Evolutionary conservation across 1,140 invertebrate species (phyloP), one percentile per base, ranked within the genome.

Genomic region (Lerema accius): DNA sequence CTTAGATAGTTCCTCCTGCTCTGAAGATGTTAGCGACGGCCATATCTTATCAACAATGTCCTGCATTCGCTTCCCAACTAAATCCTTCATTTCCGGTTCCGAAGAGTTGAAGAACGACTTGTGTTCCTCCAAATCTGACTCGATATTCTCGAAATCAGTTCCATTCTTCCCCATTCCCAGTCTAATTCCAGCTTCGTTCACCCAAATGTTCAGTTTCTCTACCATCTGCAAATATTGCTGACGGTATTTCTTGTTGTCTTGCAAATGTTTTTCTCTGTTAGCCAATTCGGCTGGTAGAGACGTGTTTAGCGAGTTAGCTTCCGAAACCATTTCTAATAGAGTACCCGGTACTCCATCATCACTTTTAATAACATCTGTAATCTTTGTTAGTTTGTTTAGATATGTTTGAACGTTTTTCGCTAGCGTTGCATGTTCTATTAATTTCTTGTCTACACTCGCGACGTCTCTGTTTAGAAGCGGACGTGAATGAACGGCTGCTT

Each of bases 91-190:
- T 28, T 93, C 92, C 0, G 93, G 90, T 78, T 97, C 96, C 39
- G 94, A 95, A 11, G 82, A 72, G 67, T 94, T 95, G 74, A 97
- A 97, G 92, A 96, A 97, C 16, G 94, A 93, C 86, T 96, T 96
- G 76, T 97, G 96, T 71, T 98, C 95, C 80, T 97, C 95, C 7
- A 98, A 90, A 76, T 97, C 96, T 5, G 93, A 92, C 15, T 95
- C 90, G 3, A 98, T 94, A 69, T 96, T 97, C 71, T 96, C 95
- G 82, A 97, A 98, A 80, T 98, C 96, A 15, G 97, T 94, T 35
- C 96, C 97, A 66, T 95, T 94, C 75, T 96, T 95, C 61, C 95
- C 94, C 68, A 94, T 94, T 65, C 95, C 93, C 4, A 98, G 80
- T 15, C 95, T 92, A 48, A 95, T 93, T 65, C 96, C 94, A 1